A percentile compares a stretch with the other conserved stretches of the same genome.
Conservation (phyloP, 2,888 invertebrate species). For the Campoletis raptor region DNA sequence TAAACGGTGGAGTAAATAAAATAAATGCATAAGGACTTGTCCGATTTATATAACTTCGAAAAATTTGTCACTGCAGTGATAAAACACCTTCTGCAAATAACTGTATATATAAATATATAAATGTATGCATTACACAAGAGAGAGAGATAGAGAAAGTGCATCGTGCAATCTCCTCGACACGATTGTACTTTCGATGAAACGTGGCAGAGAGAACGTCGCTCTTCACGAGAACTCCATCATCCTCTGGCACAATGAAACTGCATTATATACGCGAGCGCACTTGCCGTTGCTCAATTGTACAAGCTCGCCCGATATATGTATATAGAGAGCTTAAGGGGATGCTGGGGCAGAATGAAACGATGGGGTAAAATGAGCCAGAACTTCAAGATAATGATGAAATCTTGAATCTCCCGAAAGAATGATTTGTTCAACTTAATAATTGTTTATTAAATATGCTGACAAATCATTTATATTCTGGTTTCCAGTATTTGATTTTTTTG, state of each 20-base stretch:
- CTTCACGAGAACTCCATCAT: slow-evolving; percentile 41
- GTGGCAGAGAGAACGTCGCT: slow-evolving; percentile 35
- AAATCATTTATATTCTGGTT: background rate
- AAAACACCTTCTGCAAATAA: background rate
- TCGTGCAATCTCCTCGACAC: slow-evolving; percentile 42
- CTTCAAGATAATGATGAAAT: background rate
- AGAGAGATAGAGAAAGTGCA: slow-evolving; percentile 25
- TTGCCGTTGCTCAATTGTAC: slow-evolving; percentile 59
- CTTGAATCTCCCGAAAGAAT: background rate
- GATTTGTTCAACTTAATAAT: background rate
- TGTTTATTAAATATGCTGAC: background rate
- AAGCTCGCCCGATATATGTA: slow-evolving; percentile 10
- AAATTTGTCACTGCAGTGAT: background rate
- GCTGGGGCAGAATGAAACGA: background rate
- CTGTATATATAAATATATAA: background rate
- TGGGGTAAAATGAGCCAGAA: background rate
- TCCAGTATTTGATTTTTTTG: background rate
- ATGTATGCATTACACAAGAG: background rate
- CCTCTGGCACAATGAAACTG: slow-evolving; percentile 54
- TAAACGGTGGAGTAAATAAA: background rate
- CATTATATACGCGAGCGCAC: slow-evolving; percentile 47
- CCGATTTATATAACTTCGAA: background rate
- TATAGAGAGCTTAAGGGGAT: background rate
- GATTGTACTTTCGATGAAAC: slow-evolving; percentile 49
- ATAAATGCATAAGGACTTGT: background rate